These are phyloP conservation scores for Okapia johnstoni DNA, from an alignment of 2,113 vertebrate species.

Conservation along the genomic window DNA sequence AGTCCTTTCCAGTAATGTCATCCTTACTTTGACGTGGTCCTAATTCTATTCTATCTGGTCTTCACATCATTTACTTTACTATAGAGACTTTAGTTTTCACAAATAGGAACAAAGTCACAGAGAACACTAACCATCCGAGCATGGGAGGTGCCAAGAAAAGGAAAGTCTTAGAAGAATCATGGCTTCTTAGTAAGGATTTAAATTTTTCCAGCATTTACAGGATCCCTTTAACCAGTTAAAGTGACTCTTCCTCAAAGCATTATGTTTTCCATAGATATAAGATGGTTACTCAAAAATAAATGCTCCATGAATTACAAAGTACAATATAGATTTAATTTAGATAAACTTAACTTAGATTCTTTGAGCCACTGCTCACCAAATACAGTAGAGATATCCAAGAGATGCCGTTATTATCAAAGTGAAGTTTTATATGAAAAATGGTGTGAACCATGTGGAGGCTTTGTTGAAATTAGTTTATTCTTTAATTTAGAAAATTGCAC, in stretches of 20 bases:
- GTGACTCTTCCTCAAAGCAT: background rate
- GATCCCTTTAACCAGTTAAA: background rate
- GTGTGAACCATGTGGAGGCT: background rate
- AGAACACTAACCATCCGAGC: background rate
- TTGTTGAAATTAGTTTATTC: background rate
- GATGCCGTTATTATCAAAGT: background rate
- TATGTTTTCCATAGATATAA: background rate
- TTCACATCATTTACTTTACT: background rate
- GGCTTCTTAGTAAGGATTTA: background rate
- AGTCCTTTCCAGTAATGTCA: background rate
- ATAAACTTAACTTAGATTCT: background rate
- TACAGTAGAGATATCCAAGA: background rate
- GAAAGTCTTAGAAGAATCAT: background rate
- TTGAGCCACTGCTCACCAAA: background rate
- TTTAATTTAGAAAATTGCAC: background rate
- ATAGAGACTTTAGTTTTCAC: background rate
- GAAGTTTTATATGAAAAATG: background rate
- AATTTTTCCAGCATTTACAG: background rate
- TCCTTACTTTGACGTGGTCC: background rate
- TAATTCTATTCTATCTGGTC: background rate
- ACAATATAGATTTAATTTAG: background rate
- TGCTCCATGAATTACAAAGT: background rate
- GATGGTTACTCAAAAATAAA: background rate
- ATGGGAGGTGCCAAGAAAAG: accelerated
- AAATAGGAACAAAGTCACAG: background rate